phyloP scores from a whole-genome alignment of 2,113 vertebrate genomes.

The Ammodytes marinus region DNA sequence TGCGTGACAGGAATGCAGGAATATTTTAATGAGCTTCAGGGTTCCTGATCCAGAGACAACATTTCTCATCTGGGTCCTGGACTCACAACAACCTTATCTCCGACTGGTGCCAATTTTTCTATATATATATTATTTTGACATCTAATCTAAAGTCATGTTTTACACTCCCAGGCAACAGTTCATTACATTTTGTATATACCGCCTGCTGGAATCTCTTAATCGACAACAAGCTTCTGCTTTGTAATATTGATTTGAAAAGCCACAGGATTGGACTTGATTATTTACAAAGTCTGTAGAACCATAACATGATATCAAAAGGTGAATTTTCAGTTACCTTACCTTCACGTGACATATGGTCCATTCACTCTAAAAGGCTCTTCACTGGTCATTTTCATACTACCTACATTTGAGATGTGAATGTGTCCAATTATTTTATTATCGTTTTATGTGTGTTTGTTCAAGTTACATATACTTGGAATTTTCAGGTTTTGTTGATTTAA shows the following conservation, averaged over 20 bases:
- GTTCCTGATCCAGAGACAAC: slow-evolving; percentile 16
- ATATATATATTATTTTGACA: no score
- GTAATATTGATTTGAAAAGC: slow-evolving; percentile 11
- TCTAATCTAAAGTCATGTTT: no score
- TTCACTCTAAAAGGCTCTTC: no score
- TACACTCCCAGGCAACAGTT: slow-evolving; percentile 33
- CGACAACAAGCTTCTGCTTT: slow-evolving; percentile 7
- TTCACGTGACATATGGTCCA: no score
- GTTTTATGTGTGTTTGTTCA: no score
- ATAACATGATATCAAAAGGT: background rate
- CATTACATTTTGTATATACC: slow-evolving; percentile 35
- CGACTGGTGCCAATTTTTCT: background rate
- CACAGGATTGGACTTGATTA: background rate
- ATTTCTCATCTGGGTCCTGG: slow-evolving; percentile 19
- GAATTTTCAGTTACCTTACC: no score
- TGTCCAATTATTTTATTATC: no score
- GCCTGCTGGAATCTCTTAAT: slow-evolving; percentile 3
- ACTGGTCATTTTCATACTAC: no score
- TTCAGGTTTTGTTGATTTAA: no score
- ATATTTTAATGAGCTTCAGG: slow-evolving; percentile 48
- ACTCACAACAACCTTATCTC: slow-evolving; percentile 28
- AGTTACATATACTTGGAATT: no score
- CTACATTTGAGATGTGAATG: no score
- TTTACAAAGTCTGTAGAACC: background rate
- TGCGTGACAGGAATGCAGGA: slow-evolving; percentile 32